Conservation (phyloP, 2,888 invertebrate species). For the Diarsia rubi region DNA sequence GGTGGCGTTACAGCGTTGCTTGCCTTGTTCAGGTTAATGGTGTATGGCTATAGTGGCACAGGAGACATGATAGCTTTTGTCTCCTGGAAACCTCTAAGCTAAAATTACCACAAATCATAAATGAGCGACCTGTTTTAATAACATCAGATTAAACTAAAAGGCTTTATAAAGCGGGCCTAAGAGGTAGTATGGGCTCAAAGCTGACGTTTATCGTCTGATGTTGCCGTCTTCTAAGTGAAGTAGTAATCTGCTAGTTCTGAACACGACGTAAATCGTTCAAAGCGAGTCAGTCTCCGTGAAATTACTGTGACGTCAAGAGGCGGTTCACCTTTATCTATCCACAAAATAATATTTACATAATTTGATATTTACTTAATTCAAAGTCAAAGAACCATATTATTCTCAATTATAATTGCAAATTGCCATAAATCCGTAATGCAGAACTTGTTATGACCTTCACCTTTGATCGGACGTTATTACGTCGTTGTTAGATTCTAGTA, state of each 20-base stretch:
- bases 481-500: slow-evolving; percentile 4
- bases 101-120: background rate
- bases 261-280: slow-evolving; percentile 12
- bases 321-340: background rate
- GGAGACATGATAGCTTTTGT: background rate
- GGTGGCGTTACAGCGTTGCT: background rate
- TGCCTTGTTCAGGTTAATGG: background rate
- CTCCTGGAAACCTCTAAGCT: background rate
- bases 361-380: background rate
- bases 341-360: slow-evolving; percentile 20
- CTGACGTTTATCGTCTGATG: background rate
- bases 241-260: background rate
- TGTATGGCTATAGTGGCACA: too few species aligned
- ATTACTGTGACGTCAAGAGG: slow-evolving; percentile 16
- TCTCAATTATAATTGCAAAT: slow-evolving; percentile 8
- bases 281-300: slow-evolving; percentile 9
- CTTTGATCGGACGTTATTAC: slow-evolving; percentile 14
- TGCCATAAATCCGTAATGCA: background rate
- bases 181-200: background rate
- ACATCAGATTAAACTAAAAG: background rate
- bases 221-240: background rate
- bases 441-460: slow-evolving; percentile 22
- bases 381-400: background rate
- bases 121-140: background rate
- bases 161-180: background rate